phyloP scores from a whole-genome alignment of 1,140 invertebrate species.

The Zaprionus kolodkinae region DNA sequence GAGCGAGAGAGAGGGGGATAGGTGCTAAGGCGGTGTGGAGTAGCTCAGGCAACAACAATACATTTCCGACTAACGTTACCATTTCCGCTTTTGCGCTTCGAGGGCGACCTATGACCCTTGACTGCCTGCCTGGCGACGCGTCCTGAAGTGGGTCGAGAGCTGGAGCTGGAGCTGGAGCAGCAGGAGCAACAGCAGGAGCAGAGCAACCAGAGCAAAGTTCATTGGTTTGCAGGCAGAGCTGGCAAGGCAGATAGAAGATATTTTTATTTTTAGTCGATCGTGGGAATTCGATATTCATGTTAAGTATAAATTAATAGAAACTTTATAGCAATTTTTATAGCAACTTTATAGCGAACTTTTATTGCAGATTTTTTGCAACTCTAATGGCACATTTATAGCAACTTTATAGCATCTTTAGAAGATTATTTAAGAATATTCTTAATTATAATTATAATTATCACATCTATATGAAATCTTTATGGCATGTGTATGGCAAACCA shows the following conservation, averaged over 20 bases:
- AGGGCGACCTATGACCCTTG: conserved; percentile 5
- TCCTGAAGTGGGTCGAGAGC: background rate
- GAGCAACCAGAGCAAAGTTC: background rate
- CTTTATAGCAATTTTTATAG: too few relatives aligned
- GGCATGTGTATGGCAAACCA: too few relatives aligned
- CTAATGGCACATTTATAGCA: too few relatives aligned
- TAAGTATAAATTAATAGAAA: too few relatives aligned
- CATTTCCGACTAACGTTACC: conserved; percentile 3
- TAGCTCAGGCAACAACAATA: background rate
- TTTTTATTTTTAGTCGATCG: too few relatives aligned
- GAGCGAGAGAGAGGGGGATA: background rate
- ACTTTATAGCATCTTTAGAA: too few relatives aligned
- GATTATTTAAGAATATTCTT: too few relatives aligned
- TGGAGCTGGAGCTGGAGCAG: background rate
- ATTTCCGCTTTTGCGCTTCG: conserved; percentile 1
- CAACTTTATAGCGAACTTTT: too few relatives aligned
- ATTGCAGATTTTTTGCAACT: too few relatives aligned
- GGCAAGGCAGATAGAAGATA: background rate
- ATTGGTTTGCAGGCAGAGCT: background rate
- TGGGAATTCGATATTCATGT: too few relatives aligned
- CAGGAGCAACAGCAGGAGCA: background rate
- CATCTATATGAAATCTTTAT: too few relatives aligned
- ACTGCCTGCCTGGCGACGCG: background rate
- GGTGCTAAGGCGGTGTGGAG: background rate
- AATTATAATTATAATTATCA: too few relatives aligned